These are phyloP conservation scores for Arctopsyche grandis DNA, from an alignment of 1,140 invertebrate genomes.

Conservation along the genomic window DNA sequence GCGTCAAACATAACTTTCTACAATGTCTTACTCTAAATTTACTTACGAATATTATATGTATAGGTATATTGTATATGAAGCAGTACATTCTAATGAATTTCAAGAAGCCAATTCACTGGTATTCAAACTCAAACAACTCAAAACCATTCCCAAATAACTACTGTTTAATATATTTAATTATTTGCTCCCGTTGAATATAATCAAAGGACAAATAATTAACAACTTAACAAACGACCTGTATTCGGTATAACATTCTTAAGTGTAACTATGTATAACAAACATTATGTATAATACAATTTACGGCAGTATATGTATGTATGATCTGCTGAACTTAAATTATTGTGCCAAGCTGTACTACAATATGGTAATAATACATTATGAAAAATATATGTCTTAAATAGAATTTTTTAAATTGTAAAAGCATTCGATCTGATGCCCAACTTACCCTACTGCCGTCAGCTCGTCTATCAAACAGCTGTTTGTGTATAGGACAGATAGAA, in stretches of 20 bases:
- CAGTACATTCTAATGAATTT: not conserved
- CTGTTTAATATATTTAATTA: not conserved
- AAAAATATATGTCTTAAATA: not conserved
- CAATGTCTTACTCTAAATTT: too few species aligned
- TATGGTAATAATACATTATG: not conserved
- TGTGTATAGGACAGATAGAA: slow-evolving; percentile 70
- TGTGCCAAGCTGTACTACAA: slow-evolving; percentile 18
- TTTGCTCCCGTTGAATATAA: too few species aligned
- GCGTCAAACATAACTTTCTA: too few species aligned
- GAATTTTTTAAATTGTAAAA: slow-evolving; percentile 2
- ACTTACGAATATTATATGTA: not conserved
- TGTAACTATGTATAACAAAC: too few species aligned
- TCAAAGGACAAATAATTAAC: too few species aligned
- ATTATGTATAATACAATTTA: too few species aligned
- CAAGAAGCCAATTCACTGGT: slow-evolving; percentile 9
- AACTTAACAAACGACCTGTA: too few species aligned
- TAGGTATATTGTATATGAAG: not conserved
- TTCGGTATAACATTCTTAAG: too few species aligned
- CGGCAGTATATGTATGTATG: too few species aligned
- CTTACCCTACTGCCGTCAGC: slow-evolving; percentile 84
- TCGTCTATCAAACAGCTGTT: slow-evolving; percentile 88
- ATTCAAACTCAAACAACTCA: not conserved
- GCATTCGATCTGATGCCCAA: slow-evolving; percentile 55
- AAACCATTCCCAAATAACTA: slow-evolving; percentile 10
- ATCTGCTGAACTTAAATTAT: slow-evolving; percentile 5